Evolutionary conservation across 2,888 invertebrate species (phyloP).

Genomic region (Desoria tigrina): DNA sequence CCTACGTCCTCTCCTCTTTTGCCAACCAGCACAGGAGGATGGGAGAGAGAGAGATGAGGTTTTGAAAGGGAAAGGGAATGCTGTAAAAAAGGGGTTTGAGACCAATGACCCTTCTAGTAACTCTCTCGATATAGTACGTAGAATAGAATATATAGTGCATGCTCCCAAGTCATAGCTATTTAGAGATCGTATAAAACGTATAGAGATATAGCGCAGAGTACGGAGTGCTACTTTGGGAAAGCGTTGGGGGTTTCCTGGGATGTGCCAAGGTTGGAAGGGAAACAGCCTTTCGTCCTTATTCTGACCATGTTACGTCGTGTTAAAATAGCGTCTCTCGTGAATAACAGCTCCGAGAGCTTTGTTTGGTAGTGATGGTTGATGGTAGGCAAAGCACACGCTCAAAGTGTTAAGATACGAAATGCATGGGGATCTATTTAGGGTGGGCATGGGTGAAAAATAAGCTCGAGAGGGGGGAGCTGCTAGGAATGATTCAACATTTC

Average conservation of each 20-base stretch:
- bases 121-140: neutral
- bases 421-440: constrained; percentile 6
- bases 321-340: no score
- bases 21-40: no score
- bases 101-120: constrained; percentile 14
- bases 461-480: constrained; percentile 5
- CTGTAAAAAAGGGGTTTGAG: constrained; percentile 16
- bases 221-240: neutral
- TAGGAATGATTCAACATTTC: neutral
- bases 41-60: neutral
- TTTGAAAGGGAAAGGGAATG: constrained; percentile 14
- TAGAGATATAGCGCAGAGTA: neutral
- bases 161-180: neutral
- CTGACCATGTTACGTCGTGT: no score
- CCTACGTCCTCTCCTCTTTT: no score
- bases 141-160: neutral
- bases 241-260: constrained; percentile 17
- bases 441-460: no score
- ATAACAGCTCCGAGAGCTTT: no score
- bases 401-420: neutral
- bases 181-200: no score
- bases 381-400: no score
- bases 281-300: constrained; percentile 14
- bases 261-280: constrained; percentile 23
- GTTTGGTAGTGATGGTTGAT: no score